A percentile compares a stretch with the other conserved stretches of the same genome.
These are phyloP conservation scores for Porites rus DNA, from an alignment of 92 coral and sea anemone genomes.

Conservation along the genomic window DNA sequence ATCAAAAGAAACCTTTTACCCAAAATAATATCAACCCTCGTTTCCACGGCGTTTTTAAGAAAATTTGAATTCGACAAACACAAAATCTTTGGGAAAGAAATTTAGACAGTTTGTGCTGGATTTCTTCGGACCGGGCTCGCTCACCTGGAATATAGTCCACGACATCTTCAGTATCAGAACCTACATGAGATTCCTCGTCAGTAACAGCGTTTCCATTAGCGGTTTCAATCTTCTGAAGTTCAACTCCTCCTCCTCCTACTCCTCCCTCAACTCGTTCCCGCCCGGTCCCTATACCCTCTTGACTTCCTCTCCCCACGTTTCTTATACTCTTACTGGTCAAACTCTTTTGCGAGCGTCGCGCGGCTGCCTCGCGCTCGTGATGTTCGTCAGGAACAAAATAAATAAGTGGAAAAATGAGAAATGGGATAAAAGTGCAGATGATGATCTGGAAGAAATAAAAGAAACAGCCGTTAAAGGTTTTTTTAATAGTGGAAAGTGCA, in stretches of 20 bases:
- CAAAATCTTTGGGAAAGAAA: not conserved
- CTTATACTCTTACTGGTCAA: slow-evolving; percentile 21
- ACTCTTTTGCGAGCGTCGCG: slow-evolving; percentile 58
- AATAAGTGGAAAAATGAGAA: slow-evolving; percentile 85
- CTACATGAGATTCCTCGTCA: slow-evolving; percentile 67
- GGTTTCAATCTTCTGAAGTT: slow-evolving; percentile 13
- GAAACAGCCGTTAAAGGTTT: slow-evolving; percentile 35
- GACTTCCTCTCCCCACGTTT: slow-evolving; percentile 8
- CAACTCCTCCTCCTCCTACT: not conserved
- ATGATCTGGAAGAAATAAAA: slow-evolving; percentile 12
- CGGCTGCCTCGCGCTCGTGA: slow-evolving; percentile 73
- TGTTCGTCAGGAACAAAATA: slow-evolving; percentile 95
- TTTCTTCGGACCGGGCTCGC: not conserved
- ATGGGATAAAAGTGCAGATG: slow-evolving; percentile 75
- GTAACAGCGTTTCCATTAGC: slow-evolving; percentile 21
- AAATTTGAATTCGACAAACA: too few species aligned
- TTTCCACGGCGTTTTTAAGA: too few species aligned
- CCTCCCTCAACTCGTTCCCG: not conserved
- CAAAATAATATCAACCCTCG: too few species aligned
- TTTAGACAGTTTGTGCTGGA: not conserved
- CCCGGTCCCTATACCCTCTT: not conserved
- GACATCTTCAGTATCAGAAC: slow-evolving; percentile 52
- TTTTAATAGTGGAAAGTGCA: too few species aligned
- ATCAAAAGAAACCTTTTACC: too few species aligned
- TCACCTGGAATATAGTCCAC: slow-evolving; percentile 82